Base-by-base conservation (phyloP, 2,113 vertebrate species). In the Petroica traversi region DNA sequence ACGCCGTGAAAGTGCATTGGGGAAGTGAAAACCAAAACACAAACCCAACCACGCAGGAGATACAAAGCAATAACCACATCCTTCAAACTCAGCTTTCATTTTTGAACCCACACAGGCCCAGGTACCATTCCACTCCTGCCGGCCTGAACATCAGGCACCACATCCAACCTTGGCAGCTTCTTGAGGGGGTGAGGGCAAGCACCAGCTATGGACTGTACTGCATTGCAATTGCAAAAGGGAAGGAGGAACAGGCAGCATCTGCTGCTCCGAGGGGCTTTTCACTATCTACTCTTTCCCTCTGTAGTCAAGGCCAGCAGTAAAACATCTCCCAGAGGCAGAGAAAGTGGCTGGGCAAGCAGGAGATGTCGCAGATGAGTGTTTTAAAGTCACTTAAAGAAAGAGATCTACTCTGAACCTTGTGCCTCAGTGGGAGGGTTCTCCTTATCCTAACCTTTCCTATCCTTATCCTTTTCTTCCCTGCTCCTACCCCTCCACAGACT, bases 1-100 rank as follows among this genome's bases (percentile, higher is more conserved):
- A 14, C 0, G 0, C 1, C 1, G n/a, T 0, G 9, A 64, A 58
- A 0, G 0, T 19, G 54, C 23, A 34, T 6, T 34, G 22, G 24
- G 71, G n/a, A 45, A 67, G 4, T 2, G 5, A 46, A 91, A 88
- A 69, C 25, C 20, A 12, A 34, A 62, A 26, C 33, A 54, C 8
- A 71, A 63, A 66, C 31, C 14, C 0, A 0, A 4, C 26, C 28
- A 36, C 1, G 2, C 2, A 3, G 15, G 28, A 74, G 8, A 28
- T 9, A 38, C 17, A 29, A 45, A n/a, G 13, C 57, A 49, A 33
- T 7, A 78, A 46, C 31, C 25, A 26, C 28, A 66, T 6, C 2
- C 2, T 15, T 57, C 57, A 40, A 69, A 71, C 8, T 41, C 57
- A 20, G 63, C n/a, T 77, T 28, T 23, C 7, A 1, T 25, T 59